These are phyloP conservation scores for Drosophila leontia DNA, from an alignment of 1,140 invertebrate genomes.

Conservation along the genomic window DNA sequence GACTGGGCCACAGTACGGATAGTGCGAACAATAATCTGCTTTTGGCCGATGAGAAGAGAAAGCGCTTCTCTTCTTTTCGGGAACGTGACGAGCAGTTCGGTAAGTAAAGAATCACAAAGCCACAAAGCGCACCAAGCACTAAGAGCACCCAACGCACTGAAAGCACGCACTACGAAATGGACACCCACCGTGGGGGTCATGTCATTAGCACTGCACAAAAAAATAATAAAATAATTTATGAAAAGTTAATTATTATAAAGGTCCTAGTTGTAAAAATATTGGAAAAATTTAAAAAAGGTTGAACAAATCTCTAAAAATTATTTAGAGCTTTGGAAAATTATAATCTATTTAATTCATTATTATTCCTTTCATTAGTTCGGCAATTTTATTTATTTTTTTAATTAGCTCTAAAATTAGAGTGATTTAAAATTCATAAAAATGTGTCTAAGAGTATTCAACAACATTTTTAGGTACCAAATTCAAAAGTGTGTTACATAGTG, in stretches of 20 bases:
- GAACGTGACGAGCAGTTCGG: conserved; percentile 80
- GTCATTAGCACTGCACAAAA: conserved; percentile 19
- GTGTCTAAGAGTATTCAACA: too few relatives aligned
- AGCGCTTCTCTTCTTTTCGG: conserved; percentile 76
- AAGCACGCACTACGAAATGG: conserved; percentile 1
- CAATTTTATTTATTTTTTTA: too few relatives aligned
- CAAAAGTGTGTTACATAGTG: too few relatives aligned
- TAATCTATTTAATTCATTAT: not conserved
- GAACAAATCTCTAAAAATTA: not conserved
- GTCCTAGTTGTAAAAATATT: not conserved
- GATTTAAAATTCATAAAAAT: too few relatives aligned
- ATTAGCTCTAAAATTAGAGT: too few relatives aligned
- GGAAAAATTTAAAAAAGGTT: too few relatives aligned
- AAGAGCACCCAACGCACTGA: conserved; percentile 3
- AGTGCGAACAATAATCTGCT: conserved; percentile 60
- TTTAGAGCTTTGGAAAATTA: not conserved
- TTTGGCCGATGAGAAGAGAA: conserved; percentile 66
- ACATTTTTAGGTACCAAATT: too few relatives aligned
- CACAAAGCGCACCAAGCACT: not conserved
- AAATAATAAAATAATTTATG: not conserved
- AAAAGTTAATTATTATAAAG: not conserved
- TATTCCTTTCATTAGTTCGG: too few relatives aligned
- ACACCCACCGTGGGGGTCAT: conserved; percentile 22
- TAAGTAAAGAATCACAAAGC: conserved; percentile 57
- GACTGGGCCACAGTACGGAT: conserved; percentile 17